Base-by-base conservation (phyloP, 2,888 invertebrate genomes). In the Drosophila demipolita region DNA sequence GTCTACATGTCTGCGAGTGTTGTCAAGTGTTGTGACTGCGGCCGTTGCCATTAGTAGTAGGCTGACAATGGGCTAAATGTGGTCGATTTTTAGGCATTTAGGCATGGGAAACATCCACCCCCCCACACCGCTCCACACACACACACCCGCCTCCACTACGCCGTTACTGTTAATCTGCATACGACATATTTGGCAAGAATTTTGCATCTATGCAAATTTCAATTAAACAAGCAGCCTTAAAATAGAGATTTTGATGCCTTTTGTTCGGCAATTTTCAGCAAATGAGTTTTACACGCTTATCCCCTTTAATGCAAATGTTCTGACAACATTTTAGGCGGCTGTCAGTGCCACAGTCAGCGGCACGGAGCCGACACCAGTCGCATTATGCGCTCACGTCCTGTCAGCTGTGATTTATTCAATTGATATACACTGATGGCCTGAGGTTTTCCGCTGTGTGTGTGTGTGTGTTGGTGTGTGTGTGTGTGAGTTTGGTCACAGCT, bases 201-300 rank as follows among this genome's bases (percentile, higher is more conserved):
- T 15, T 63, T 67, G 72, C 74, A 77, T 59, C 68, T 73, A 83
- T 85, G 85, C 72, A 78, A 80, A 83, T 83, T 83, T 83, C 80
- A 82, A 83, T 86, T 83, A 81, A 75, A 78, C 64, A 73, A 75
- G 61, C 49, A 35, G 32, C 53, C 63, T 26, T 12, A 26, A 57
- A 55, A 62, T 58, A 53, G 53, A 48, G 45, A 45, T 45, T 23
- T 45, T 3, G 57, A 35, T 32, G 38, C n/a, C 26, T 29, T 55
- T 38, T 55, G 38, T 55, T 38, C n/a, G n/a, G 26, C n/a, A 36
- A 55, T 55, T 84, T 82, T 75, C 81, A 75, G 73, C 78, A 78
- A 66, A 42, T 63, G 73, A 65, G 66, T 73, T 75, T 75, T 55
- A 40, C 69, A 59, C 69, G 66, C 65, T 69, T 65, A 66, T 73